Evolutionary conservation across 1,140 invertebrate genomes (phyloP), one percentile per base, ranked within the genome.

Genomic region (Pseudachorutes palmiensis): DNA sequence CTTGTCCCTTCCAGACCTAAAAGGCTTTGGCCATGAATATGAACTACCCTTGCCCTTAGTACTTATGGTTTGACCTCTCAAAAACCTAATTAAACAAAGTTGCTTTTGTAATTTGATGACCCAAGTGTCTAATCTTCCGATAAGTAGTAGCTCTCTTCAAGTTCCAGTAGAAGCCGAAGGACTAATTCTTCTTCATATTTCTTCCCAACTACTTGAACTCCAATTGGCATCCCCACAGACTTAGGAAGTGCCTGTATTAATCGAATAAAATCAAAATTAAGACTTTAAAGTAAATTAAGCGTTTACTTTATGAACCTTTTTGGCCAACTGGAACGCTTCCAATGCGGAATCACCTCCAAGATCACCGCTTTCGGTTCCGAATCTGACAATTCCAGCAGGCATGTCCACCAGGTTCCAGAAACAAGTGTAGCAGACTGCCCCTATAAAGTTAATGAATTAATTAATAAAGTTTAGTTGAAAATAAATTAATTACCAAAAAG

Each of bases 121-220:
- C n/a, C n/a, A n/a, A n/a, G n/a, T n/a, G n/a, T n/a, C n/a, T n/a
- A n/a, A n/a, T 41, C 36, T 19, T 41, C 5, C 36, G 5, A 5
- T 19, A 55, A 26, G 9, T 55, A 22, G 24, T 55, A 26, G 24
- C 12, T 14, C 51, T 55, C 57, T n/a, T 75, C 71, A 32, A 77
- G 45, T 31, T 76, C 71, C n/a, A 66, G 65, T 74, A 77, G 75
- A 33, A 72, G 58, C n/a, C 73, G 55, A 1, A 77, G 69, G 55
- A 77, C 72, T 24, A 75, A 33, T 72, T 80, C 79, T 66, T 80
- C 79, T 59, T 76, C 66, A 73, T 68, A 80, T 12, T 78, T 79
- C 28, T 76, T 72, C 16, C 74, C 76, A 31, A 77, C 74, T n/a
- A 79, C 70, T 67, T 80, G 79, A 1, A 80, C 78, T 60, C 73